A percentile compares a stretch with the other conserved stretches of the same genome.
Conservation (phyloP, 2,888 invertebrate genomes). For the Brachyptera putata region DNA sequence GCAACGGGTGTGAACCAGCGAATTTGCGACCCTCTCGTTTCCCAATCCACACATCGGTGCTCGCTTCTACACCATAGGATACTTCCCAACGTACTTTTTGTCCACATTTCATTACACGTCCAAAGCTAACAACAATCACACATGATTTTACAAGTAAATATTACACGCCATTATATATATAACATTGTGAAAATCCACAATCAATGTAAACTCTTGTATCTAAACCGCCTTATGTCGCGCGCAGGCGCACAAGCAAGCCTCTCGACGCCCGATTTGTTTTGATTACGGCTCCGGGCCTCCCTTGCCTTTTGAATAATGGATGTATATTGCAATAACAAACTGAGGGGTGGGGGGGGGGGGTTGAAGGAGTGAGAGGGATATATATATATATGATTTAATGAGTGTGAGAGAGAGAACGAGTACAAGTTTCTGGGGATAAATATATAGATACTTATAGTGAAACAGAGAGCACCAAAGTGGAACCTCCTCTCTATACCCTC, state of each 20-base stretch:
- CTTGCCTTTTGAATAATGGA: slow-evolving; percentile 36
- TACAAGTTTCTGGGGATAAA: slow-evolving; percentile 5
- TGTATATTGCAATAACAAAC: slow-evolving; percentile 36
- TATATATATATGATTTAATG: too few species aligned
- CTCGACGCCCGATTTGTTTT: slow-evolving; percentile 36
- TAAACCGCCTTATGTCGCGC: neutral
- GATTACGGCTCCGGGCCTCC: slow-evolving; percentile 34
- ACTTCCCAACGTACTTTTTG: too few species aligned
- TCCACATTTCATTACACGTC: too few species aligned
- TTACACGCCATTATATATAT: too few species aligned
- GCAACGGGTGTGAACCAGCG: too few species aligned
- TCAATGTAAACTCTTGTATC: neutral
- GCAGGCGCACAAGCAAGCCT: slow-evolving; percentile 22
- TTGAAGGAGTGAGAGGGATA: slow-evolving; percentile 9
- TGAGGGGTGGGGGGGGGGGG: slow-evolving; percentile 24
- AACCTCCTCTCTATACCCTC: neutral
- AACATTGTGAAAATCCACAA: slow-evolving; percentile 1
- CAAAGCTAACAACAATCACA: too few species aligned
- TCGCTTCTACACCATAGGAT: too few species aligned
- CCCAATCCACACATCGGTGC: too few species aligned
- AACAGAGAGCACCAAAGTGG: neutral
- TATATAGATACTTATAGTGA: neutral
- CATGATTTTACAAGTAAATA: slow-evolving; percentile 9
- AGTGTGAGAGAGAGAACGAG: neutral
- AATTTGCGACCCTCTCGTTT: too few species aligned